Conservation (phyloP, 2,113 vertebrate genomes). For the Semnornis frantzii region DNA sequence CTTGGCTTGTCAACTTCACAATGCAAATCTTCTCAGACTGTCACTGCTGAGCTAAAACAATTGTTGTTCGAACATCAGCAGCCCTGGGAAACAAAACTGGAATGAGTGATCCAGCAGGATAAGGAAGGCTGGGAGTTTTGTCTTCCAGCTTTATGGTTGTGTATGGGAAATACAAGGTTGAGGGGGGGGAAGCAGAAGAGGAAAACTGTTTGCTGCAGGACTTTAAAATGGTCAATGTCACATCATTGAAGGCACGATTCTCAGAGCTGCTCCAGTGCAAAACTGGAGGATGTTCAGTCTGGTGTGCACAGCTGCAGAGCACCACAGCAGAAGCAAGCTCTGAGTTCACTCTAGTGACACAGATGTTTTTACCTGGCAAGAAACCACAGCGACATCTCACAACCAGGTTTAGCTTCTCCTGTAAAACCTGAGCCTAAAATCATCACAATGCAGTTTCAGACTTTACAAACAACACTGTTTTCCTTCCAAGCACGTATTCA, state of each 20-base stretch:
- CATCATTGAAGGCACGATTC: not conserved
- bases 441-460: not conserved
- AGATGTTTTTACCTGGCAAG: not conserved
- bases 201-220: not conserved
- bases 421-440: not conserved
- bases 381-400: not conserved
- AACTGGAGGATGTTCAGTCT: not conserved
- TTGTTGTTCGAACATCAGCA: not conserved
- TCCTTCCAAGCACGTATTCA: not conserved
- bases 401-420: not conserved
- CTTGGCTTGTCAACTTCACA: not conserved
- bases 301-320: not conserved
- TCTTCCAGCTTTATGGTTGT: not conserved
- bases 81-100: not conserved
- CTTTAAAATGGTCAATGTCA: not conserved
- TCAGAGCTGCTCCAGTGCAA: not conserved
- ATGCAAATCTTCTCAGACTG: not conserved
- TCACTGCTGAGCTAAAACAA: not conserved
- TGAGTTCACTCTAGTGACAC: not conserved
- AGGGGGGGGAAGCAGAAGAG: not conserved
- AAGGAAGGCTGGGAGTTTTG: not conserved
- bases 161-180: fast-evolving
- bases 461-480: not conserved
- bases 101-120: not conserved
- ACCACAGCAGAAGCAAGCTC: not conserved